A percentile compares a stretch with the other conserved stretches of the same genome.
phyloP scores from a whole-genome alignment of 2,113 vertebrate species.

The Helogale parvula region DNA sequence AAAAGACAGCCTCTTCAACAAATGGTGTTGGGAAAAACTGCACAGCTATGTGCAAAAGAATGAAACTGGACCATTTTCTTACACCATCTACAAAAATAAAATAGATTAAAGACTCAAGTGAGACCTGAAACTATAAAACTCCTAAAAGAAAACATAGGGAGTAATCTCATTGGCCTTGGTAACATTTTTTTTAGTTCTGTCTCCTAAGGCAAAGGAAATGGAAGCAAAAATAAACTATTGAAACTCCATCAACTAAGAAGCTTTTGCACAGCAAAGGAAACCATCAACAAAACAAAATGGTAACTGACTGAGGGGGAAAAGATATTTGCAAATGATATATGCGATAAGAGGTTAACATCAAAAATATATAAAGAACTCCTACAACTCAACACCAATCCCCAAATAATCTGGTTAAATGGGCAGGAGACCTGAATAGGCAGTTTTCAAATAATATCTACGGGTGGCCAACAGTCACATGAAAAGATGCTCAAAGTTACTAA shows the following conservation, averaged over 20 bases:
- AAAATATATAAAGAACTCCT: neutral
- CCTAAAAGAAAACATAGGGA: neutral
- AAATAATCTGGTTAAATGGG: neutral
- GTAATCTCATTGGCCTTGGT: neutral
- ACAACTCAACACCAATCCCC: neutral
- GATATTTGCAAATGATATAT: neutral
- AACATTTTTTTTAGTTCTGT: neutral
- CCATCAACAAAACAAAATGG: neutral
- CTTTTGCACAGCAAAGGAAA: neutral
- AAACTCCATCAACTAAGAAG: neutral
- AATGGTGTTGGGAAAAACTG: neutral
- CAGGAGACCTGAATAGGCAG: neutral
- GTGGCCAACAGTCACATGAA: neutral
- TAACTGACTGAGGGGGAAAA: neutral
- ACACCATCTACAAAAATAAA: neutral
- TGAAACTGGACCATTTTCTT: neutral
- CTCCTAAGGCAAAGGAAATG: neutral
- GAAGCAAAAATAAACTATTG: neutral
- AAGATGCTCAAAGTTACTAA: neutral
- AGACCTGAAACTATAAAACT: neutral
- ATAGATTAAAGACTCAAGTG: neutral
- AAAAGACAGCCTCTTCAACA: neutral
- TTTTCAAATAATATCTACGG: neutral
- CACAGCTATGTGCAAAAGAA: neutral
- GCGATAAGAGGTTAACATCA: neutral